Evolutionary conservation across 2,113 vertebrate species (phyloP).

Genomic region (Poecilia latipinna): DNA sequence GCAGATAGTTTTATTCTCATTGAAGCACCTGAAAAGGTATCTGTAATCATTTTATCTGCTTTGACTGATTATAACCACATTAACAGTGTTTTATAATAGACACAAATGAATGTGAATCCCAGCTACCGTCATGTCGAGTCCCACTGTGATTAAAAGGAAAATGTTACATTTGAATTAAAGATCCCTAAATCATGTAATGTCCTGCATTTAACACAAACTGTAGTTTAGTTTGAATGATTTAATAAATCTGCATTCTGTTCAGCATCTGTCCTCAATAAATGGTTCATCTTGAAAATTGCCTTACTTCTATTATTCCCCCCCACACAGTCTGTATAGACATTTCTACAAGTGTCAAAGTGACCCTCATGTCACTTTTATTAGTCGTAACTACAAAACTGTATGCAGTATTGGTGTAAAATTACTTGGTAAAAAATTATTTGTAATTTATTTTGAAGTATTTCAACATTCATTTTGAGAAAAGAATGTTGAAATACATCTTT

Average conservation of each 20-base stretch:
- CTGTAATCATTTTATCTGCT: not conserved
- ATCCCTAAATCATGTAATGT: conserved; percentile 11
- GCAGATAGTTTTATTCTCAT: not conserved
- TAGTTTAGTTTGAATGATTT: conserved; percentile 33
- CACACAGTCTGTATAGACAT: not conserved
- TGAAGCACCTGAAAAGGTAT: not conserved
- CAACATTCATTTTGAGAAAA: no score
- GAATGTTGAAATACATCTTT: no score
- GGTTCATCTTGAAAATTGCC: conserved; percentile 35
- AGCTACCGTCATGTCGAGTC: conserved; percentile 26
- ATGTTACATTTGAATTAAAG: conserved; percentile 23
- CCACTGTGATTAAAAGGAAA: conserved; percentile 55
- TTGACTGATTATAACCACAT: conserved; percentile 6
- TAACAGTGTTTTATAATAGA: conserved; percentile 4
- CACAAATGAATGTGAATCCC: conserved; percentile 55
- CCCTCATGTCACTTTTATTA: not conserved
- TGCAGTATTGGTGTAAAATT: no score
- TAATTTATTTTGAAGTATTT: no score
- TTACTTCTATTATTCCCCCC: conserved; percentile 12
- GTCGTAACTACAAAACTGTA: no score
- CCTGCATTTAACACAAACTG: conserved; percentile 37
- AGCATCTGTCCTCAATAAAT: conserved; percentile 64
- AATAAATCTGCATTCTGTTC: conserved; percentile 22
- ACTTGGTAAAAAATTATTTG: no score
- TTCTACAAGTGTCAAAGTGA: not conserved